These are phyloP conservation scores for Diorhabda carinulata DNA, from an alignment of 1,140 invertebrate genomes.

Conservation along the genomic window DNA sequence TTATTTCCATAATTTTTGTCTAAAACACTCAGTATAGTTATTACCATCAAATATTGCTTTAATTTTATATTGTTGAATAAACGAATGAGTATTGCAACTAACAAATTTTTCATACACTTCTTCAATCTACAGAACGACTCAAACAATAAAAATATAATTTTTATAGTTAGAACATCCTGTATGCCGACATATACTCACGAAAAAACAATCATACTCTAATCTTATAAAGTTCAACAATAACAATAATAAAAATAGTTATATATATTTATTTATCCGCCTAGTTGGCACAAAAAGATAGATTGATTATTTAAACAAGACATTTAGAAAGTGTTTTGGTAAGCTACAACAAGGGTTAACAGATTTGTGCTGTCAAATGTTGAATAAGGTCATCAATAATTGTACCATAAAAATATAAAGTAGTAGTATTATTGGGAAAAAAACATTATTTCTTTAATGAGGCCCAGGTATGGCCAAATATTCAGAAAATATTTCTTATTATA, in stretches of 20 bases:
- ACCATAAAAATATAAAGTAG: too few relatives aligned
- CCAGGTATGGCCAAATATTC: too few relatives aligned
- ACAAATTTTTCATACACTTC: slow-evolving; percentile 3
- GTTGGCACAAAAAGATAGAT: slow-evolving; percentile 4
- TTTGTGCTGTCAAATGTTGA: too few relatives aligned
- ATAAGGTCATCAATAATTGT: too few relatives aligned
- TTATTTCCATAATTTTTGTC: neutral
- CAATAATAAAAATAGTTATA: neutral
- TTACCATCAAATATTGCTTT: slow-evolving; percentile 1
- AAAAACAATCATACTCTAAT: slow-evolving; percentile 11
- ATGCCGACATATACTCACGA: neutral
- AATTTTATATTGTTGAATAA: slow-evolving; percentile 3
- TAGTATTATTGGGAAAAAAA: too few relatives aligned
- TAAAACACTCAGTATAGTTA: neutral
- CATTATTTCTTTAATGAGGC: too few relatives aligned
- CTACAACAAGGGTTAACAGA: too few relatives aligned
- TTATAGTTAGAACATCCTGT: neutral
- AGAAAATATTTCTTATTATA: too few relatives aligned
- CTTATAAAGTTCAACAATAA: slow-evolving; percentile 6
- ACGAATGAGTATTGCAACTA: neutral
- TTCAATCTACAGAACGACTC: neutral
- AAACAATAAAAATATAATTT: neutral
- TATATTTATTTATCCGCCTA: slow-evolving; percentile 2
- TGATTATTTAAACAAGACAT: neutral
- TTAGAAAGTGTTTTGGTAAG: neutral